Evolutionary conservation across 2,888 invertebrate genomes (phyloP), one percentile per base, ranked within the genome.

Genomic region (Apoda limacodes): DNA sequence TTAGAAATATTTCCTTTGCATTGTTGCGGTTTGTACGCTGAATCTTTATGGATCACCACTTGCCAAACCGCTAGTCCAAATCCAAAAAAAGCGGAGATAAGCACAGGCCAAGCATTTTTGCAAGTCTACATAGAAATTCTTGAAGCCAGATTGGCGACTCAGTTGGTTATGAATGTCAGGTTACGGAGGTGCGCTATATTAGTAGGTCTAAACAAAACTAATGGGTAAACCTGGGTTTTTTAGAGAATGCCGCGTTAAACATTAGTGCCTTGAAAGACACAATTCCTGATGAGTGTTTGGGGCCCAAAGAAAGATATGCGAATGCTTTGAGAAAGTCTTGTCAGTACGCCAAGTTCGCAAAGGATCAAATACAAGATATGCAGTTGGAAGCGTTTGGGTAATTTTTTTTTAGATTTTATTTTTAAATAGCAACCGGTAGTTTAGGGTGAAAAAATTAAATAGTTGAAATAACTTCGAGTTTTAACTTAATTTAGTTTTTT

Each of bases 261-360:
- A 65, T 87, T 56, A 88, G 88, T 0, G 84, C 83, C 4, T 60
- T 88, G 9, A 61, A 71, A 45, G 88, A 89, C 42, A 63, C 64
- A 19, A 56, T 87, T 5, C 90, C 92, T 2, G 76, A 85, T 12
- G 89, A 89, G 42, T 92, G 89, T 56, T 67, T 91, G 44, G 88
- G 90, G 29, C 88, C 90, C 43, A 89, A 89, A 50, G 90, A 93
- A 49, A 83, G 87, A 39, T 93, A 93, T 53, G 90, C 91, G 55
- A 85, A 89, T 52, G 86, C 88, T 9, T 60, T 93, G 17, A 82
- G 86, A 25, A 91, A 89, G 58, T 85, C 90, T 1, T 87, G 87
- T 35, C 46, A 89, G 15, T 85, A 89, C 40, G 65, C 82, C n/a
- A 85, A 88, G 52, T 80, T 92, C 5, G 83, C 86, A 13, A 82